A percentile compares a stretch with the other conserved stretches of the same genome.
Conservation (phyloP, 2,797 vertebrate genomes). For the Brachyrhaphis roseni region DNA sequence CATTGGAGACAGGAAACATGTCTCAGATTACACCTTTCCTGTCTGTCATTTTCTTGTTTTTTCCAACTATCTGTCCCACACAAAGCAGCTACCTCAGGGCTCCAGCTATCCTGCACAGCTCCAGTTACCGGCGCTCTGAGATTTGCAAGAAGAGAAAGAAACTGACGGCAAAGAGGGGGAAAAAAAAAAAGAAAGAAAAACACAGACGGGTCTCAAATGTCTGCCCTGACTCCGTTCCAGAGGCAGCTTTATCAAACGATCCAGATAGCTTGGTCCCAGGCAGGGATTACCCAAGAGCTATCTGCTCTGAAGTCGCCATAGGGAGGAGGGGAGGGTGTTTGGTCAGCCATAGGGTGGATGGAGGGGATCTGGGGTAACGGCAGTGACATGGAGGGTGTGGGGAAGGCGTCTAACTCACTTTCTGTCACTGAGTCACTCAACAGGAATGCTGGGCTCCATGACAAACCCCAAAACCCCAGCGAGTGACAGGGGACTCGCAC, state of each 20-base stretch:
- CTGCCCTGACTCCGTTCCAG: conserved; percentile 45
- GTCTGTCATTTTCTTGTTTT: conserved; percentile 2
- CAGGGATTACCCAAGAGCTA: conserved; percentile 64
- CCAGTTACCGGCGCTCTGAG: conserved; percentile 28
- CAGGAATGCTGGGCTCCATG: conserved; percentile 80
- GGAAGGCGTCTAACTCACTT: conserved; percentile 58
- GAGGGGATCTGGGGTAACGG: conserved; percentile 55
- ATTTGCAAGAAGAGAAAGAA: conserved; percentile 53
- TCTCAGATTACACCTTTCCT: conserved; percentile 31
- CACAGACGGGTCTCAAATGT: conserved; percentile 53
- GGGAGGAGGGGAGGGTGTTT: conserved; percentile 35
- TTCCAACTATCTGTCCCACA: conserved; percentile 18
- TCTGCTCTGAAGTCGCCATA: conserved; percentile 47
- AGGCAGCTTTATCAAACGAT: conserved; percentile 58
- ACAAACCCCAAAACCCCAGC: conserved; percentile 73
- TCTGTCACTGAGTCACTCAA: conserved; percentile 80
- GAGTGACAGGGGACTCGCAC: conserved; percentile 28
- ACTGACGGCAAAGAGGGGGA: conserved; percentile 33
- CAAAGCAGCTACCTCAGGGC: conserved; percentile 42
- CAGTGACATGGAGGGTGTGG: conserved; percentile 57
- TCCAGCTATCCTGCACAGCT: conserved; percentile 24
- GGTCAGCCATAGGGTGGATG: conserved; percentile 63
- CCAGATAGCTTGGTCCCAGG: conserved; percentile 59
- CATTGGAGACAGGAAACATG: conserved; percentile 8
- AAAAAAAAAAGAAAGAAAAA: conserved; percentile 23